Evolutionary conservation across 1,140 invertebrate species (phyloP).

Genomic region (Drosophila teissieri): DNA sequence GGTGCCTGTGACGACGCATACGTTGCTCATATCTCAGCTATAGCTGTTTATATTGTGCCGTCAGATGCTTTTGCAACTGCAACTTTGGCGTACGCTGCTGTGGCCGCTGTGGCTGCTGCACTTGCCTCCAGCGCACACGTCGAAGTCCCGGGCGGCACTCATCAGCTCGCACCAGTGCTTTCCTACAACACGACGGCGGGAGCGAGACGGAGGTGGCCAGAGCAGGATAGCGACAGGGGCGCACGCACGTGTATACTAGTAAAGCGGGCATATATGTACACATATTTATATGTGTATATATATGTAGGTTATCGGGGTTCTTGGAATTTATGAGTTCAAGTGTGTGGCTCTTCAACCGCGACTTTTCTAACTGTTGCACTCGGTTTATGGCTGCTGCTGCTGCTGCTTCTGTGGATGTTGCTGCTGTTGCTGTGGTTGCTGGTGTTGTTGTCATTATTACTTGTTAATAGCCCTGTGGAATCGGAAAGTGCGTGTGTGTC

Average conservation of each 20-base stretch:
- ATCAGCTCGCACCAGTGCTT: slow-evolving; percentile 67
- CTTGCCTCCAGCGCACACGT: slow-evolving; percentile 47
- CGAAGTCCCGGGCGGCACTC: slow-evolving; percentile 13
- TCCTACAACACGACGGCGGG: slow-evolving; percentile 37
- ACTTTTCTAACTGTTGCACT: slow-evolving; percentile 76
- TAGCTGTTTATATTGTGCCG: neutral
- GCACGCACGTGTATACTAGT: too few species aligned
- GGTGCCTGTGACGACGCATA: too few species aligned
- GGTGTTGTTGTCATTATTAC: slow-evolving; percentile 69
- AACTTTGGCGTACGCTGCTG: slow-evolving; percentile 1
- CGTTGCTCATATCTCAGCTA: too few species aligned
- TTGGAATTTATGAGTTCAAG: slow-evolving; percentile 81
- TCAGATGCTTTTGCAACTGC: neutral
- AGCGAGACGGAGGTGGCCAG: neutral
- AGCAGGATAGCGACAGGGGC: neutral
- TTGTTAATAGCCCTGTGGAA: slow-evolving; percentile 74
- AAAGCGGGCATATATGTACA: too few species aligned
- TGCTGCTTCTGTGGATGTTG: slow-evolving; percentile 24
- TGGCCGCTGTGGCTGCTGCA: slow-evolving; percentile 64
- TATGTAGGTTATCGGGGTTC: slow-evolving; percentile 77
- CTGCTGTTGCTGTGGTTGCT: slow-evolving; percentile 2
- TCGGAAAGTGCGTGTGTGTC: slow-evolving; percentile 39
- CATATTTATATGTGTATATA: slow-evolving; percentile 7
- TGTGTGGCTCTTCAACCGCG: slow-evolving; percentile 67
- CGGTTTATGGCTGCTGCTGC: slow-evolving; percentile 59